Evolutionary conservation across 2,888 invertebrate species (phyloP), one percentile per base, ranked within the genome.

Genomic region (Acanthosoma haemorrhoidale): DNA sequence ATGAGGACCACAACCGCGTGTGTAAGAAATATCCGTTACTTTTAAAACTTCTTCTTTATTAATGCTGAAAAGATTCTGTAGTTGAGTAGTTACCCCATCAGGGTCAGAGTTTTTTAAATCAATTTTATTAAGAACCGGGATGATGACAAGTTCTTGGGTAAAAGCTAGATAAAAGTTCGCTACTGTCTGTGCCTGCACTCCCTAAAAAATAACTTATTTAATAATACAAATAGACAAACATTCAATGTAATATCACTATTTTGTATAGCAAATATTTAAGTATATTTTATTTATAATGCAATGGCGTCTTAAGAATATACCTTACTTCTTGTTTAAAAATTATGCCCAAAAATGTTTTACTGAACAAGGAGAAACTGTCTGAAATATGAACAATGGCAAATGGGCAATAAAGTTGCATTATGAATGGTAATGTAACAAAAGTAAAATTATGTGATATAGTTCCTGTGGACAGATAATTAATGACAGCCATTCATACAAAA

Each of bases 91-190:
- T 0, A 95, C 94, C 76, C 84, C 84, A 0, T 92, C 91, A 4
- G 96, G 94, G 78, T 95, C 83, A 0, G 96, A 96, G 80, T 91
- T 86, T 76, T 94, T 93, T 68, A 98, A 83, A 80, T 99, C 98
- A 70, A 98, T 94, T 84, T 99, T 99, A 81, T 98, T 99, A 36
- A 99, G 82, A 0, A 95, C 94, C 0, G 98, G 96, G 77, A 98
- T 88, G 70, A 98, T 89, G 1, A 84, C 81, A 67, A 97, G 81
- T 76, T 95, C 88, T 75, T 87, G 87, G 66, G 87, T 87, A 80
- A 91, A 91, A 0, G 98, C 96, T 73, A 97, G 81, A 79, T 92
- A 91, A 81, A 94, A 96, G 77, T 98, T 98, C 15, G 98, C 96
- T 2, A 98, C 94, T 0, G 98, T 99, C 81, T 99, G 98, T 0